Conservation (phyloP, 2,888 invertebrate species). For the Epinotia brunnichana region DNA sequence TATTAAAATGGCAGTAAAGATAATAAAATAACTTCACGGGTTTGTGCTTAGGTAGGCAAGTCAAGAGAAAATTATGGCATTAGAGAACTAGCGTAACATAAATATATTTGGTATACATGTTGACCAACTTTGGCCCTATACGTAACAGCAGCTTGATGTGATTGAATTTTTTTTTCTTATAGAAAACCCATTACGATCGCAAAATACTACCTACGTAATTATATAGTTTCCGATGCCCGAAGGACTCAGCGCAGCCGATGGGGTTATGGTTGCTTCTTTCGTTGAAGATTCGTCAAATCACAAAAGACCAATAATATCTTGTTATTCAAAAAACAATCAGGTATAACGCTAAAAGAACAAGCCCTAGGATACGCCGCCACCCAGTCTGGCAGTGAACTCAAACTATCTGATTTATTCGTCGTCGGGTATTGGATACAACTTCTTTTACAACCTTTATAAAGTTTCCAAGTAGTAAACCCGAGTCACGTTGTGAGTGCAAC, state of each 20-base stretch:
- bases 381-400: constrained; percentile 12
- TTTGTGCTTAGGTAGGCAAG: not conserved
- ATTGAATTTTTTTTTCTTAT: too few relatives aligned
- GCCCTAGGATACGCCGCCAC: constrained; percentile 13
- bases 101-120: too few relatives aligned
- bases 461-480: constrained; percentile 27
- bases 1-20: constrained; percentile 27
- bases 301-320: not conserved
- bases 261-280: too few relatives aligned
- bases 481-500: constrained; percentile 13
- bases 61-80: not conserved
- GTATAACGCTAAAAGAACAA: not conserved
- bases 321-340: constrained; percentile 19
- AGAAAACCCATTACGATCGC: too few relatives aligned
- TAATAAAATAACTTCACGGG: constrained; percentile 21
- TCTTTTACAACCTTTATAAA: constrained; percentile 36
- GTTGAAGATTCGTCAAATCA: not conserved
- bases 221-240: too few relatives aligned
- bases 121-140: too few relatives aligned
- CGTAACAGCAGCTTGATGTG: too few relatives aligned
- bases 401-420: constrained; percentile 22
- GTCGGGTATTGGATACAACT: constrained; percentile 27
- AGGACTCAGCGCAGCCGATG: too few relatives aligned
- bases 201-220: too few relatives aligned
- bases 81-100: too few relatives aligned